A percentile compares a stretch with the other conserved stretches of the same genome.
Conservation (phyloP, 2,113 vertebrate genomes). For the Butorides virescens region DNA sequence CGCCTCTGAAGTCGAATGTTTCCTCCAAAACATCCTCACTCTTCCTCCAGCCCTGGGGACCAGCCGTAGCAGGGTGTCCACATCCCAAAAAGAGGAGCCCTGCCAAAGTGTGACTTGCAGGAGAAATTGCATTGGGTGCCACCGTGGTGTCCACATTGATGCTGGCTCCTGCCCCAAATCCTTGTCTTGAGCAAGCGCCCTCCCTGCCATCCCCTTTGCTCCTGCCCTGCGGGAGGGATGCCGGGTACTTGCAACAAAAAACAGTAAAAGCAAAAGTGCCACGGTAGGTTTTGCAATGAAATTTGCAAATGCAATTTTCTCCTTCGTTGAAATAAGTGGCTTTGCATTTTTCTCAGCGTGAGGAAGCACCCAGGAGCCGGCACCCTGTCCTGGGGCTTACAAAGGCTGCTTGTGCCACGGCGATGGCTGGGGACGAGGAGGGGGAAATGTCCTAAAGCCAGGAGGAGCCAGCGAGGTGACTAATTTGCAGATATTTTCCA, state of each 20-base stretch:
- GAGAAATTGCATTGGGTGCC: background rate
- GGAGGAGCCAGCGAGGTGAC: background rate
- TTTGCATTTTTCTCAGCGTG: background rate
- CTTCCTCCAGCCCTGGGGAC: background rate
- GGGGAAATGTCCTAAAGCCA: background rate
- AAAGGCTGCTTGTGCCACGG: background rate
- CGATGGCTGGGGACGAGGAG: background rate
- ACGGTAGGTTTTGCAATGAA: background rate
- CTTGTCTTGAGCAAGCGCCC: background rate
- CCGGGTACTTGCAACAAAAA: accelerated
- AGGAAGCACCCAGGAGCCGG: background rate
- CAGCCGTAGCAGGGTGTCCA: accelerated
- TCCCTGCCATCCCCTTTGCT: background rate
- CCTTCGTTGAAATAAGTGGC: background rate
- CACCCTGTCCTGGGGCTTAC: background rate
- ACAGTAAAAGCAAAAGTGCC: background rate
- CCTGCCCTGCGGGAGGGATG: background rate
- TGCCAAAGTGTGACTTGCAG: background rate
- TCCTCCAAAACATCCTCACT: background rate
- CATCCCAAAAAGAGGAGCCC: background rate
- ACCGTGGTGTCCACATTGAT: accelerated
- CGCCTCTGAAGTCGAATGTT: background rate
- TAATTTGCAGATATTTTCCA: background rate
- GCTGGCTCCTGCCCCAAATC: background rate
- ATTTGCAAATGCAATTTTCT: background rate